These are phyloP conservation scores for Phyllotreta cruciferae DNA, from an alignment of 2,888 invertebrate genomes.

Conservation along the genomic window DNA sequence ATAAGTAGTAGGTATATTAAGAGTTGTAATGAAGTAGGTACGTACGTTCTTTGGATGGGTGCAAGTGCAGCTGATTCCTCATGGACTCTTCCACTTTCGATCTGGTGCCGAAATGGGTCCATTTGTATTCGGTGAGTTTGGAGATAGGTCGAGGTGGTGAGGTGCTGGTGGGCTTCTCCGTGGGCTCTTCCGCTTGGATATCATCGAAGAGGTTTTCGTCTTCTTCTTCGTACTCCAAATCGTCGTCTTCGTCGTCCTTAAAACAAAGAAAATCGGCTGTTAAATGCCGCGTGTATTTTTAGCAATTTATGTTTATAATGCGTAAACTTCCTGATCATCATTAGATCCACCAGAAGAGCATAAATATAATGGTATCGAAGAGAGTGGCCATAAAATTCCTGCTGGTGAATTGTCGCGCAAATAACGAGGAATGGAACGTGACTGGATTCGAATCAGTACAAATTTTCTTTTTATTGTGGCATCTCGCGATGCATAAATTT, in stretches of 20 bases:
- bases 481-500: background rate
- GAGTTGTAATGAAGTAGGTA: constrained; percentile 13
- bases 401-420: background rate
- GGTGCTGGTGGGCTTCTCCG: constrained; percentile 35
- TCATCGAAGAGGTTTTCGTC: constrained; percentile 48
- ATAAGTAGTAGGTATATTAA: background rate
- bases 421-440: background rate
- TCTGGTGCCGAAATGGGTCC: constrained; percentile 56
- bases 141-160: constrained; percentile 34
- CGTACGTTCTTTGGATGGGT: constrained; percentile 48
- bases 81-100: constrained; percentile 54
- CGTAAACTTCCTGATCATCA: too few species aligned
- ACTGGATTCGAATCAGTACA: background rate
- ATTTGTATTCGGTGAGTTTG: constrained; percentile 55
- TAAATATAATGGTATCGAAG: background rate
- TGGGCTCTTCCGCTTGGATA: constrained; percentile 51
- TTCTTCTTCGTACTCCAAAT: constrained; percentile 50
- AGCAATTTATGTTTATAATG: too few species aligned
- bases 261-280: background rate
- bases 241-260: constrained; percentile 53
- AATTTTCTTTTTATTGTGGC: background rate
- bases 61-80: constrained; percentile 47
- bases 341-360: too few species aligned
- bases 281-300: too few species aligned
- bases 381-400: background rate